These are phyloP conservation scores for Catamblyrhynchus diadema DNA, from an alignment of 2,797 vertebrate genomes.

Conservation along the genomic window DNA sequence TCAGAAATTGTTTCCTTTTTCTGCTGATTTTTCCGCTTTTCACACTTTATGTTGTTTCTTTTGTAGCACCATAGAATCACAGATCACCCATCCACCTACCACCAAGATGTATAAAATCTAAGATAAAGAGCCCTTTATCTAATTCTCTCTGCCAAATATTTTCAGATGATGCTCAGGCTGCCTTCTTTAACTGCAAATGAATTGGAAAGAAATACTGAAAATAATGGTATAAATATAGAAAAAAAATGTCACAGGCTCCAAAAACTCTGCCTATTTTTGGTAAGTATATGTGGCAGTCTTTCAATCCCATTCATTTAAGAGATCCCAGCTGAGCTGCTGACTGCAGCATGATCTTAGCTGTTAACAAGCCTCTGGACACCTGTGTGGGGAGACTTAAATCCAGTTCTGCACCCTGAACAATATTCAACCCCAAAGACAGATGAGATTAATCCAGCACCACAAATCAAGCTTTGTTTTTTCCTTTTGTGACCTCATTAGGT, in stretches of 20 bases:
- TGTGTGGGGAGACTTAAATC: neutral
- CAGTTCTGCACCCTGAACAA: neutral
- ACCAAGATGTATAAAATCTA: neutral
- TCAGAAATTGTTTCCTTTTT: neutral
- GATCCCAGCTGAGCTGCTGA: neutral
- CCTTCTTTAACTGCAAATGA: neutral
- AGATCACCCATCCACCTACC: neutral
- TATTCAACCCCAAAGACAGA: neutral
- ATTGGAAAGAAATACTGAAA: neutral
- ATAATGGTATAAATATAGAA: neutral
- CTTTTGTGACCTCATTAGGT: neutral
- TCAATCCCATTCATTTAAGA: neutral
- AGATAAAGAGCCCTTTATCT: neutral
- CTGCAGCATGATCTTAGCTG: neutral
- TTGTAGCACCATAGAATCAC: neutral
- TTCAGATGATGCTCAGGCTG: neutral
- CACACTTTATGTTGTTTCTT: neutral
- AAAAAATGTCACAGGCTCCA: neutral
- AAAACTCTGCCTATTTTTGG: neutral
- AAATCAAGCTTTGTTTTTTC: fast-evolving
- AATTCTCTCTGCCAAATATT: neutral
- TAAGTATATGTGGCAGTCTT: neutral
- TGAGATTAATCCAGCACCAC: neutral
- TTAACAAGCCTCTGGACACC: neutral
- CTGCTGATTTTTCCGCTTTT: neutral